Conservation (phyloP, 2,113 vertebrate genomes). For the Lagopus muta region DNA sequence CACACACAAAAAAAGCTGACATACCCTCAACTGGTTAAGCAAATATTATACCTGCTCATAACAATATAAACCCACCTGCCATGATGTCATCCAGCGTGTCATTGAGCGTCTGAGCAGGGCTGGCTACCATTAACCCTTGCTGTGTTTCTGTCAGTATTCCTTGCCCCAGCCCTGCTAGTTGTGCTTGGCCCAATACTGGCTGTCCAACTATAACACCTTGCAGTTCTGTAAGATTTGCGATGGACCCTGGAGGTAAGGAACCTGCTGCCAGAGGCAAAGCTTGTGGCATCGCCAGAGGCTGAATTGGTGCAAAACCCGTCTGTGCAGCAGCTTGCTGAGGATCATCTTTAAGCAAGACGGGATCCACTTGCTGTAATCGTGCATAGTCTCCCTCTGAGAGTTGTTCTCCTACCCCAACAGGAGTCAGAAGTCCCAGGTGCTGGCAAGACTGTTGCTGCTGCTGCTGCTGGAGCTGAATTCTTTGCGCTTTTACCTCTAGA, state of each 20-base stretch:
- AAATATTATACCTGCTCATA: slow-evolving; percentile 81
- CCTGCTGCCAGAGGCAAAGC: slow-evolving; percentile 84
- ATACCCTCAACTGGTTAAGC: slow-evolving; percentile 74
- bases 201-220: slow-evolving; percentile 97
- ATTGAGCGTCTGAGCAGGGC: slow-evolving; percentile 95
- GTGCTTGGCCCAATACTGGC: slow-evolving; percentile 88
- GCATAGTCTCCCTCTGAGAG: slow-evolving; percentile 91
- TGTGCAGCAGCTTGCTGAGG: slow-evolving; percentile 85
- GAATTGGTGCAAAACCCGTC: slow-evolving; percentile 93
- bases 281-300: slow-evolving; percentile 90
- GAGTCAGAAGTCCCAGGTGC: slow-evolving; percentile 86
- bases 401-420: slow-evolving; percentile 89
- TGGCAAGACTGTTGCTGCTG: slow-evolving; percentile 83
- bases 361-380: slow-evolving; percentile 94
- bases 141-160: slow-evolving; percentile 94
- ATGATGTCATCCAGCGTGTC: slow-evolving; percentile 99
- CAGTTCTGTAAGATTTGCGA: slow-evolving; percentile 92
- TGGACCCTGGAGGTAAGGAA: slow-evolving; percentile 86
- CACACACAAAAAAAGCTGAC: slow-evolving; percentile 59
- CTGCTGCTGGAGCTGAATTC: slow-evolving; percentile 86
- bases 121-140: slow-evolving; percentile 94
- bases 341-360: slow-evolving; percentile 89
- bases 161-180: slow-evolving; percentile 90
- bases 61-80: slow-evolving; percentile 89
- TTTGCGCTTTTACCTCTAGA: slow-evolving; percentile 97